Percentiles rank a stretch among this genome's conserved stretches.
These are phyloP conservation scores for Papilio polytes DNA, from an alignment of 1,140 invertebrate genomes.

Conservation along the genomic window DNA sequence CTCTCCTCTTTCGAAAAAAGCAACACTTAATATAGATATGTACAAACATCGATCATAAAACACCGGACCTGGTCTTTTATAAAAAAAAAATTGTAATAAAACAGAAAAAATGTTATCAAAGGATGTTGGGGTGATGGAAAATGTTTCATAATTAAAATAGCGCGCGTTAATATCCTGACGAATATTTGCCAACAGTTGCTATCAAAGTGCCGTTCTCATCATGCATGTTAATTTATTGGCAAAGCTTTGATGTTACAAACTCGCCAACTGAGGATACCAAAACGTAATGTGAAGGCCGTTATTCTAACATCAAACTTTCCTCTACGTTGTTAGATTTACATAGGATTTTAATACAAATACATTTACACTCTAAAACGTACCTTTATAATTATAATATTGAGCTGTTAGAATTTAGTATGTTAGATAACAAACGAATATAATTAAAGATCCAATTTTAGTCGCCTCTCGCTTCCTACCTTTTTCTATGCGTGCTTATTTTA, in stretches of 20 bases:
- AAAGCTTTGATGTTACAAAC: constrained; percentile 14
- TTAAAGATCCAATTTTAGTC: too few species aligned
- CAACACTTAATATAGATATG: too few species aligned
- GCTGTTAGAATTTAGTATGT: too few species aligned
- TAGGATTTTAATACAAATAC: background rate
- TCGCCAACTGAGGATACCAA: constrained; percentile 9
- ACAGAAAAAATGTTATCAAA: background rate
- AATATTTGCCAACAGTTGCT: constrained; percentile 1
- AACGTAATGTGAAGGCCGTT: constrained; percentile 13
- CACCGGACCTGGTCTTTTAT: background rate
- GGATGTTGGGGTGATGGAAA: background rate
- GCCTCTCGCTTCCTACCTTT: too few species aligned
- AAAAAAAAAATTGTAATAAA: background rate
- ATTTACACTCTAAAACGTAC: too few species aligned
- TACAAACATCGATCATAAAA: background rate
- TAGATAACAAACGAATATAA: too few species aligned
- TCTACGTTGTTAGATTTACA: background rate
- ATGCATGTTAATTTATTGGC: constrained; percentile 18
- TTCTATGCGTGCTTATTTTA: too few species aligned
- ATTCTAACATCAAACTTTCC: background rate
- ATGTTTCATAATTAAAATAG: constrained; percentile 20
- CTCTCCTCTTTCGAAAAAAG: too few species aligned
- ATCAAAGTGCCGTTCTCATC: constrained; percentile 14
- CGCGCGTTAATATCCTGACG: background rate
- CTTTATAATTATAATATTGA: too few species aligned